A percentile compares a stretch with the other conserved stretches of the same genome.
Conservation (phyloP, 2,113 vertebrate genomes). For the Campylomormyrus tamandua region DNA sequence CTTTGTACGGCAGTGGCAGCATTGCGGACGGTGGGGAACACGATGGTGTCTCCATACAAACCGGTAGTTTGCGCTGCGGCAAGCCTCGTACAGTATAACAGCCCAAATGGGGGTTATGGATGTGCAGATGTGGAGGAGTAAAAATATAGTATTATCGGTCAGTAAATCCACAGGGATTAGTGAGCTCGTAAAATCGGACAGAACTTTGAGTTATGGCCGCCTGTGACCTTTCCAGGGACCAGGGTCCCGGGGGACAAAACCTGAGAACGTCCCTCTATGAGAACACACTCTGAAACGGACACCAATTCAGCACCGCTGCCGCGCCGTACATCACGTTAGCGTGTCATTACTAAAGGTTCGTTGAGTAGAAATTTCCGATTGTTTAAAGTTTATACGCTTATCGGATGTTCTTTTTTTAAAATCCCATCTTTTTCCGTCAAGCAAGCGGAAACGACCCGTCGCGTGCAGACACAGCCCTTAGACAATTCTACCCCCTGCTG, state of each 20-base stretch:
- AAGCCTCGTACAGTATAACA: background rate
- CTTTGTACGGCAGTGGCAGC: background rate
- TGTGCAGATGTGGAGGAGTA: background rate
- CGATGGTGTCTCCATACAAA: background rate
- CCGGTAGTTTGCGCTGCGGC: background rate
- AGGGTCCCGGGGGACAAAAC: background rate
- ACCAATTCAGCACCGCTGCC: background rate
- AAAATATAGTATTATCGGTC: background rate
- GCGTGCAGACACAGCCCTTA: background rate
- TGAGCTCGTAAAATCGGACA: background rate
- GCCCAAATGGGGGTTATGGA: background rate
- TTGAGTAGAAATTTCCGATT: background rate
- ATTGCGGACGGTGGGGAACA: background rate
- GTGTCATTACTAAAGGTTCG: background rate
- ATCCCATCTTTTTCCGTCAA: background rate
- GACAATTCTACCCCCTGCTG: background rate
- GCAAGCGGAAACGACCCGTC: background rate
- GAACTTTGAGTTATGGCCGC: background rate
- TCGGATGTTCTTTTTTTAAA: background rate
- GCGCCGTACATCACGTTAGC: too few relatives aligned
- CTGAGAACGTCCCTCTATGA: background rate
- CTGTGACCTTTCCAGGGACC: background rate
- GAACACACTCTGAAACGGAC: background rate
- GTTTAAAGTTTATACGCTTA: background rate
- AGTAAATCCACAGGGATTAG: slow-evolving; percentile 4